These are phyloP conservation scores for Oenanthe melanoleuca DNA, from an alignment of 2,113 vertebrate genomes.

Conservation along the genomic window DNA sequence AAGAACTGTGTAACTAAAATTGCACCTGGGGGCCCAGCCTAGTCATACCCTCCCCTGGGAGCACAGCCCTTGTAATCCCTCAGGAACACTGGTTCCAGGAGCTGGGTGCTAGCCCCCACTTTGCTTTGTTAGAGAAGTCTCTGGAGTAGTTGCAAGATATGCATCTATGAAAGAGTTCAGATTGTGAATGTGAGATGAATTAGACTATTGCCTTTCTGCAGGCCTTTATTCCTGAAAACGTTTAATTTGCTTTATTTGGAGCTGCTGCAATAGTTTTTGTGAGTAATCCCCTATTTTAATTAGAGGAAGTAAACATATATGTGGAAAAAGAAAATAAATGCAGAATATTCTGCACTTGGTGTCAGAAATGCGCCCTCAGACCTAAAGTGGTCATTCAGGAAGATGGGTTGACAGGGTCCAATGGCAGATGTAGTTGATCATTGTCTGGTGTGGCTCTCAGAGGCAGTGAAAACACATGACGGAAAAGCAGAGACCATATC, in stretches of 20 bases:
- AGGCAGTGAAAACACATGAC: fast-evolving
- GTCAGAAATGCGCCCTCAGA: not conserved
- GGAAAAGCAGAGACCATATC: not conserved
- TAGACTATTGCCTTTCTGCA: not conserved
- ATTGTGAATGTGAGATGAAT: not conserved
- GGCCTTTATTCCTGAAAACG: not conserved
- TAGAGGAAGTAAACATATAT: not conserved
- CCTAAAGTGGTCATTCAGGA: not conserved
- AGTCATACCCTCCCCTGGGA: not conserved
- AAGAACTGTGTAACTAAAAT: not conserved
- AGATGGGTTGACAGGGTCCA: not conserved
- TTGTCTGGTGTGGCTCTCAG: not conserved
- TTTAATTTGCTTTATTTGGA: not conserved
- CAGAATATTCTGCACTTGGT: not conserved
- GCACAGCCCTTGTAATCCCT: not conserved
- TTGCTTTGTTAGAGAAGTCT: not conserved
- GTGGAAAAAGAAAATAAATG: not conserved
- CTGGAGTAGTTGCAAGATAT: not conserved
- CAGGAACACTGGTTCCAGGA: not conserved
- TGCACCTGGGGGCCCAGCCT: not conserved
- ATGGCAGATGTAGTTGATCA: not conserved
- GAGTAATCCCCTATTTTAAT: not conserved
- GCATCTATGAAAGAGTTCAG: not conserved
- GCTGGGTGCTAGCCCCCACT: not conserved
- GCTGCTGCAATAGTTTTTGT: not conserved